Evolutionary conservation across 1,140 invertebrate genomes (phyloP).

Genomic region (Microplitis demolitor): DNA sequence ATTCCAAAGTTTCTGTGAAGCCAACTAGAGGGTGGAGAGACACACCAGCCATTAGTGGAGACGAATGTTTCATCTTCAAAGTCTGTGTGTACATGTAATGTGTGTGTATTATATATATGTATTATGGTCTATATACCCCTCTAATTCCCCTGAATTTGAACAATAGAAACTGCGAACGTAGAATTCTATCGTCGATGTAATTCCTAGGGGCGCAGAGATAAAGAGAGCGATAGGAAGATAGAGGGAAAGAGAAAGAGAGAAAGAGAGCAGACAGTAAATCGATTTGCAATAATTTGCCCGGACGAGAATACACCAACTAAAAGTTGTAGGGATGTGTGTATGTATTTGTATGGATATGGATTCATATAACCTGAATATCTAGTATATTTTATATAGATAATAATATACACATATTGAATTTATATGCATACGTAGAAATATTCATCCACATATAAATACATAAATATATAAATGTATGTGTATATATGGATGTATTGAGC

Average conservation of each 20-base stretch:
- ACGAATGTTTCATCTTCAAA: slow-evolving; percentile 12
- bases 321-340: slow-evolving; percentile 14
- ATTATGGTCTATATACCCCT: background rate
- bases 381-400: background rate
- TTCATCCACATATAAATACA: background rate
- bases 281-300: slow-evolving; percentile 25
- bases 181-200: slow-evolving; percentile 21
- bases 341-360: background rate
- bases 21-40: background rate
- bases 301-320: slow-evolving; percentile 9
- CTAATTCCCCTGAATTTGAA: slow-evolving; percentile 5
- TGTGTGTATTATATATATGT: background rate
- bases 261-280: slow-evolving; percentile 17
- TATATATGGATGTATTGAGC: slow-evolving; percentile 7
- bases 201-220: background rate
- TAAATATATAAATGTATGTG: background rate
- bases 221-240: background rate
- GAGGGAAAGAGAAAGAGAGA: background rate
- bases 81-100: background rate
- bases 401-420: background rate
- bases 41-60: slow-evolving; percentile 1
- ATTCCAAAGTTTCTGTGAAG: background rate
- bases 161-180: slow-evolving; percentile 16
- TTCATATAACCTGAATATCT: background rate
- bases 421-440: background rate